These are phyloP conservation scores for Thaumatotibia leucotreta DNA, from an alignment of 1,140 invertebrate species.

Conservation along the genomic window DNA sequence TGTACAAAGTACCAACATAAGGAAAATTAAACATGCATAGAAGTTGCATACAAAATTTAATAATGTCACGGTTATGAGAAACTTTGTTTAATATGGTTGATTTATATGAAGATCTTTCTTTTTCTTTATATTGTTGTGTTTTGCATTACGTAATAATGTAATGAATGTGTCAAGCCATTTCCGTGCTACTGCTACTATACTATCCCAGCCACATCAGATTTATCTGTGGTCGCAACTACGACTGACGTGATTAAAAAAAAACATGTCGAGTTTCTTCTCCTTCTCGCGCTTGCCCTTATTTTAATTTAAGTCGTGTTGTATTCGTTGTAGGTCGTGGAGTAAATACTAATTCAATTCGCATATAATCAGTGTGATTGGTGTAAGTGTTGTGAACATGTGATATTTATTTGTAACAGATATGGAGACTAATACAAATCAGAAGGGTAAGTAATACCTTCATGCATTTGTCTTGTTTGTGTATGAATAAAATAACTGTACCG, in stretches of 20 bases:
- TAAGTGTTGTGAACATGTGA: conserved; percentile 61
- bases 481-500: conserved; percentile 64
- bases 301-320: conserved; percentile 23
- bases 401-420: conserved; percentile 51
- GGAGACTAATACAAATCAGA: conserved; percentile 65
- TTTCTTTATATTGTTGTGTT: not conserved
- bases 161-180: no score
- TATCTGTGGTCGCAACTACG: not conserved
- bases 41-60: no score
- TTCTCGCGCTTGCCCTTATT: conserved; percentile 28
- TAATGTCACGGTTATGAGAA: no score
- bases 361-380: conserved; percentile 17
- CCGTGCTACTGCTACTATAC: no score
- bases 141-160: no score
- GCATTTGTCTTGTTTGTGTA: conserved; percentile 65
- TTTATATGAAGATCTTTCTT: no score
- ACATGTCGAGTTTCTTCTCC: conserved; percentile 14
- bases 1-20: no score
- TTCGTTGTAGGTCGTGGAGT: conserved; percentile 19
- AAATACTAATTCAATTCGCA: conserved; percentile 24
- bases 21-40: no score
- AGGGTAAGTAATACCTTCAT: conserved; percentile 54
- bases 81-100: no score
- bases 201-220: not conserved
- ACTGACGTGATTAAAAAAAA: conserved; percentile 8